Conservation (phyloP, 2,888 invertebrate genomes). For the Eristalis intricaria region DNA sequence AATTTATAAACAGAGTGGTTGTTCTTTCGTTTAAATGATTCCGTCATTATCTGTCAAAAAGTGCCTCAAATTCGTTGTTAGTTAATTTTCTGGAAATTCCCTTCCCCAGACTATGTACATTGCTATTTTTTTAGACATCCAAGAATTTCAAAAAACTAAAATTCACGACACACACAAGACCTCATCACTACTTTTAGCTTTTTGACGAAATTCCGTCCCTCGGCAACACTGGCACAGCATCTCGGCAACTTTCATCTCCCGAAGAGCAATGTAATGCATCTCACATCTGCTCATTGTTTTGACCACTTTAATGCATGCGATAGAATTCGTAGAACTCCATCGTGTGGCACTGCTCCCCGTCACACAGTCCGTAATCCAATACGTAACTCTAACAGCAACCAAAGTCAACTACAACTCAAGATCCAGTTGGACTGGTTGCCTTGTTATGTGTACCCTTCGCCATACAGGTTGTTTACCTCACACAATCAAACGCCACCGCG, state of each 20-base stretch:
- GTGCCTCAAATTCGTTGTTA: too few species aligned
- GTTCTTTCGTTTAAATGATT: too few species aligned
- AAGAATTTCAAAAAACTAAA: too few species aligned
- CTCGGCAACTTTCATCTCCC: background rate
- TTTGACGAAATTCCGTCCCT: background rate
- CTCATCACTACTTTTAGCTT: too few species aligned
- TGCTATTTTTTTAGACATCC: too few species aligned
- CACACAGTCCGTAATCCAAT: background rate
- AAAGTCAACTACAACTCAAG: constrained; percentile 12
- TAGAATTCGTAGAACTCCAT: background rate
- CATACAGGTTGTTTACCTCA: constrained; percentile 63
- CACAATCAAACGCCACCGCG: constrained; percentile 49
- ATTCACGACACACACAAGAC: too few species aligned
- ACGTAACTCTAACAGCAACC: constrained; percentile 18
- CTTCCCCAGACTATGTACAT: too few species aligned
- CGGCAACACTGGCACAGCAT: background rate
- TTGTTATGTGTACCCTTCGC: constrained; percentile 33
- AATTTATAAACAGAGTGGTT: too few species aligned
- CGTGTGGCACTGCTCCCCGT: background rate
- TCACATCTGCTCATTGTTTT: background rate
- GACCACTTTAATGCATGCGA: background rate
- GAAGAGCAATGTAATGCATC: background rate
- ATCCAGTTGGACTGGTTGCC: constrained; percentile 53
- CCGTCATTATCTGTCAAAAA: too few species aligned
- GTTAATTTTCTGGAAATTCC: too few species aligned